A percentile compares a stretch with the other conserved stretches of the same genome.
phyloP scores from a whole-genome alignment of 2,797 vertebrate genomes.

The Gambelia wislizenii region DNA sequence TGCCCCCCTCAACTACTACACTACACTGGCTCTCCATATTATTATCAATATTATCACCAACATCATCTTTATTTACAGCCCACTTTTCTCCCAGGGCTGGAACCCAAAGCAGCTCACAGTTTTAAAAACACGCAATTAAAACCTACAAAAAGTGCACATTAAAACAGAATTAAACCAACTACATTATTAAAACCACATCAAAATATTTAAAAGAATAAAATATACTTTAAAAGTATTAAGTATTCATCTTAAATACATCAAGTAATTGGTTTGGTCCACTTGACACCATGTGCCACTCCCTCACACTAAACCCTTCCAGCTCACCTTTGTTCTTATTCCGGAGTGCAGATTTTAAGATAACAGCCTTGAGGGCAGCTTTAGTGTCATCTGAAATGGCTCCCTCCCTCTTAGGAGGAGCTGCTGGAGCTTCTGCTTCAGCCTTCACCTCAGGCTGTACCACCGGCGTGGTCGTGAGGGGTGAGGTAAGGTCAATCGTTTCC shows the following conservation, averaged over 20 bases:
- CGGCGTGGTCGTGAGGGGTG: conserved; percentile 67
- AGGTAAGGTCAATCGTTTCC: conserved; percentile 88
- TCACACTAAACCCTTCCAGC: rapidly evolving
- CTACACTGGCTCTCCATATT: neutral
- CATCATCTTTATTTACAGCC: no score
- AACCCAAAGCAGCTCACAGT: no score
- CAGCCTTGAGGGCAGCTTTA: conserved; percentile 93
- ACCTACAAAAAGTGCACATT: no score
- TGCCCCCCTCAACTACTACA: no score
- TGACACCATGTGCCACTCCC: neutral
- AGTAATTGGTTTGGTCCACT: no score
- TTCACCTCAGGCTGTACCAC: conserved; percentile 71
- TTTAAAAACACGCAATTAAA: no score
- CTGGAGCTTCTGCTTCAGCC: conserved; percentile 72
- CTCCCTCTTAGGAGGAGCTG: conserved; percentile 83
- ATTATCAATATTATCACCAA: no score
- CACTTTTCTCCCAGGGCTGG: no score
- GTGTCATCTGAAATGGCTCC: conserved; percentile 94
- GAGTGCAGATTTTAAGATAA: conserved; percentile 88
- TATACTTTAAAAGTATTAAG: no score
- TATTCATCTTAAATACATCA: neutral
- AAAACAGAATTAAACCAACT: no score
- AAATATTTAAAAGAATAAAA: no score
- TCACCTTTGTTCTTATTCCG: conserved; percentile 89
- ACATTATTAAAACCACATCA: no score